Base-by-base conservation (phyloP, 2,888 invertebrate species). In the Ommatoiulus sabulosus region DNA sequence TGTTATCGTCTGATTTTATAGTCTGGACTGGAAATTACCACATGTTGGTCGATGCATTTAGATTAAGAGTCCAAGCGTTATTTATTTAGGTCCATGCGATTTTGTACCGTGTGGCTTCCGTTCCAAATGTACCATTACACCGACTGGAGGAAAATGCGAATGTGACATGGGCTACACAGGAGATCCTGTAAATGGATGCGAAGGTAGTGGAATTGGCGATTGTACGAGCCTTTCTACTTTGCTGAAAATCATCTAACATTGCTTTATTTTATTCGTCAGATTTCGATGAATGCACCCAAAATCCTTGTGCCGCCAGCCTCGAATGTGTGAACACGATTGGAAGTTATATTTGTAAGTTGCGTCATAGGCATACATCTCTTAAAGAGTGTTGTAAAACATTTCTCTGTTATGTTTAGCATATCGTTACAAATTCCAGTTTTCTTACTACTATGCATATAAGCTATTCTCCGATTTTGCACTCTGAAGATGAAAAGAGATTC, bases 81-180 rank as follows among this genome's bases (percentile, higher is more conserved):
- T 84, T 84, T 10, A 0, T 35, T 86, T 87, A 94, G 94, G 93
- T 92, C 97, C 97, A 8, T 98, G 97, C 92, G 97, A 98, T 92
- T 94, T 97, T 90, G 97, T 96, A 92, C 95, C 96, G 10, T 98
- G 98, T 91, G 97, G 98, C 52, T 95, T 97, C 87, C 97, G 97
- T 92, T 96, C 97, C 4, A 96, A 96, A 93, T 98, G 97, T 92
- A 96, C 96, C 0, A 96, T 97, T 0, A 96, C 96, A 89, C 97
- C 97, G 10, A 89, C 89, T 80, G 90, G 90, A 20, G 90, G 90
- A 17, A 0, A 95, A 88, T 91, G 91, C 87, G 90, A 90, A 43
- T 91, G 91, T 84, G 90, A 90, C 57, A 84, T 63, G 15, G 90
- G 90, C 6, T 90, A 89, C 46, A 84, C 89, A 4, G 90, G 90